Evolutionary conservation across 2,888 invertebrate genomes (phyloP).

Genomic region (Mesodorylaimus sp.): DNA sequence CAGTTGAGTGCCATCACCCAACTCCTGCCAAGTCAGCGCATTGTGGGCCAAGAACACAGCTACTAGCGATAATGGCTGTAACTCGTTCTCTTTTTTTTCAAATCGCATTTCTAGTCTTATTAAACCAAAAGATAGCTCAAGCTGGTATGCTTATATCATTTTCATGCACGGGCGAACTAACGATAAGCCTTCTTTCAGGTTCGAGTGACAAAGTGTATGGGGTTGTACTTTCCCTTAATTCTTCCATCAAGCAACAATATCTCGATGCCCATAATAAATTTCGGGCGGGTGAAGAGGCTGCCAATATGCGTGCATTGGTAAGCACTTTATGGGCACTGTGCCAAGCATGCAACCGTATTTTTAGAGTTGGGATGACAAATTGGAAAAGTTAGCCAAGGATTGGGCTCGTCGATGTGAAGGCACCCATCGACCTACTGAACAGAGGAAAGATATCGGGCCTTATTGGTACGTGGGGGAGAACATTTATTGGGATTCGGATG

Average conservation of each 20-base stretch:
- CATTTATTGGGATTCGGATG: not conserved
- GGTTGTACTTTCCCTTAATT: too few species aligned
- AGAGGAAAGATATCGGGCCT: not conserved
- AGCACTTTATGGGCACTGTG: not conserved
- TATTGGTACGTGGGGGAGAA: not conserved
- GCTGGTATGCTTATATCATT: too few species aligned
- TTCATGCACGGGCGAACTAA: too few species aligned
- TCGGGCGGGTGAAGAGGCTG: not conserved
- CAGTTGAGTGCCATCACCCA: too few species aligned
- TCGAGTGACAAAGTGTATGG: too few species aligned
- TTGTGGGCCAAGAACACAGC: too few species aligned
- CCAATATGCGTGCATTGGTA: not conserved
- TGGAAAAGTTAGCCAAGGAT: not conserved
- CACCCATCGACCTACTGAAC: not conserved
- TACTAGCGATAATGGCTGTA: too few species aligned
- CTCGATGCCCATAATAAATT: not conserved
- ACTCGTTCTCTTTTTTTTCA: too few species aligned
- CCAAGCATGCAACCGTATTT: not conserved
- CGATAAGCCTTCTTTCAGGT: too few species aligned
- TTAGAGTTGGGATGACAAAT: not conserved
- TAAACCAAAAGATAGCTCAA: too few species aligned
- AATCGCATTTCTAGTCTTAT: too few species aligned
- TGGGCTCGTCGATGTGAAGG: not conserved
- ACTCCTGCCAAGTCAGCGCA: too few species aligned
- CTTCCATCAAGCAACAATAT: not conserved